These are phyloP conservation scores for Petromus typicus DNA, from an alignment of 2,113 vertebrate genomes.

Conservation along the genomic window DNA sequence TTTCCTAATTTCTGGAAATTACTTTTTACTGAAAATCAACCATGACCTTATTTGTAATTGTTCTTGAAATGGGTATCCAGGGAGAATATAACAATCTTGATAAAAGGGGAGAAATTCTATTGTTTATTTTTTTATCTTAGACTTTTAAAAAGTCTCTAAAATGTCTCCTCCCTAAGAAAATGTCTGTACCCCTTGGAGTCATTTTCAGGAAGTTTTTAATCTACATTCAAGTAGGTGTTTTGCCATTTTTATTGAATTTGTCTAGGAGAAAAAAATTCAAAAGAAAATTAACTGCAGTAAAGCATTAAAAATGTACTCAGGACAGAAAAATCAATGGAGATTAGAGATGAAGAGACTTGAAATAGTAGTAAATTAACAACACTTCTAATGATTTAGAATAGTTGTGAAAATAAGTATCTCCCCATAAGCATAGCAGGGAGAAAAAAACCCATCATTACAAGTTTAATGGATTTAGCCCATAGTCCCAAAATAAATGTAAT, in stretches of 20 bases:
- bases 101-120: not conserved
- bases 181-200: not conserved
- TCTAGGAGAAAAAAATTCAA: not conserved
- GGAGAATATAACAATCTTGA: not conserved
- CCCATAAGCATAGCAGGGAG: not conserved
- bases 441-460: slow-evolving; percentile 37
- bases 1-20: not conserved
- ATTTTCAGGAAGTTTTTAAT: slow-evolving; percentile 53
- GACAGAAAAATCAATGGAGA: slow-evolving; percentile 74
- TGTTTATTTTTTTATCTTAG: not conserved
- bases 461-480: slow-evolving; percentile 73
- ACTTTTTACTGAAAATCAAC: not conserved
- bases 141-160: not conserved
- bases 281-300: slow-evolving; percentile 40
- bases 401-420: slow-evolving; percentile 72
- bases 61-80: not conserved
- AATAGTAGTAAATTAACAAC: slow-evolving; percentile 74
- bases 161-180: not conserved
- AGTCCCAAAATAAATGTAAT: slow-evolving; percentile 74
- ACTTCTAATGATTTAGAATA: slow-evolving; percentile 71
- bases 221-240: slow-evolving; percentile 24
- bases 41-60: not conserved
- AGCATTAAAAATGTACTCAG: slow-evolving; percentile 63
- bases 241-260: slow-evolving; percentile 39
- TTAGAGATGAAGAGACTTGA: slow-evolving; percentile 64